Base-by-base conservation (phyloP, 2,888 invertebrate species). In the Mechanitis messenoides region DNA sequence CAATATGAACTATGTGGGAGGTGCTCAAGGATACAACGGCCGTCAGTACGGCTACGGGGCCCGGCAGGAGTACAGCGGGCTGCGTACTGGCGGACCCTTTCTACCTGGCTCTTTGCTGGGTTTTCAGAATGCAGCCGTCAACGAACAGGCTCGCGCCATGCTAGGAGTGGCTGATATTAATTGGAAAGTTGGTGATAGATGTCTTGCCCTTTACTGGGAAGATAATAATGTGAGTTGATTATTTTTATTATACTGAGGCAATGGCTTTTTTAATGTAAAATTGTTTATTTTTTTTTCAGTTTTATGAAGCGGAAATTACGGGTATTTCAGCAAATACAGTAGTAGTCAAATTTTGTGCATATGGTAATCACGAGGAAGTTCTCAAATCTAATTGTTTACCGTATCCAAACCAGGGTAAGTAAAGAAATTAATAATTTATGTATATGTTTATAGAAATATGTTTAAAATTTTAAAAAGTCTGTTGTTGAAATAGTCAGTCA, bases 181-280 rank as follows among this genome's bases (percentile, higher is more conserved):
- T 69, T 96, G 95, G 95, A 94, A 93, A 76, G 87, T 93, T 57
- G 96, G 96, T 11, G 96, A 97, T 78, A 92, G 94, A 64, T 96
- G 96, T 77, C 91, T 96, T 84, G 97, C 97, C 6, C 95, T 96
- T 75, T 97, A 97, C 84, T 97, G 97, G 97, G 97, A 97, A 81
- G 97, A 97, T 85, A 94, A 95, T 75, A 93, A 93, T 88, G 96
- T 95, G 79, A 90, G 91, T 75, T 50, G 50, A 9, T 50, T 50
- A 31, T 31, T 7, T 50, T 3, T 31, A 50, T 31, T 28, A 50
- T 50, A 28, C 7, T 50, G 31, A 31, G 28, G 12, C 47, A 28
- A 2, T n/a, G 47, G 45, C n/a, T 35, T 45, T 42, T 20, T 46
- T 58, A 46, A 33, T 28, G n/a, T 46, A 58, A 38, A 53, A 50